These are phyloP conservation scores for Globodera rostochiensis DNA, from an alignment of 1,140 invertebrate genomes.

Conservation along the genomic window DNA sequence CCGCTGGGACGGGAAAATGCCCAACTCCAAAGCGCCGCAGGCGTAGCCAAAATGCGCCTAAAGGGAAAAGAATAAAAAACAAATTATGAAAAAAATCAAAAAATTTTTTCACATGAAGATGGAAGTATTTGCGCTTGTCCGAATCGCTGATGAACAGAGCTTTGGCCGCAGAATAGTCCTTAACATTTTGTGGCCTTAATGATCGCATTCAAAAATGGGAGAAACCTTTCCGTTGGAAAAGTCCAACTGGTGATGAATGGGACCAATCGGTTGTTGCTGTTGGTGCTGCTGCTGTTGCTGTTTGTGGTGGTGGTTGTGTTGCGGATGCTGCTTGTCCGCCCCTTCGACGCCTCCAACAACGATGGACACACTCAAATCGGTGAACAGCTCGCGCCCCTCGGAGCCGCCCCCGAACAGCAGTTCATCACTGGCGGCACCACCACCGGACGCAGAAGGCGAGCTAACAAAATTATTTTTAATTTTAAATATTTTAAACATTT, in stretches of 20 bases:
- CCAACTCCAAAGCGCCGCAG: constrained; percentile 94
- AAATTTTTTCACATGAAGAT: constrained; percentile 83
- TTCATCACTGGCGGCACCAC: neutral
- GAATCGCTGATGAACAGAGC: constrained; percentile 98
- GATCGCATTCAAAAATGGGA: neutral
- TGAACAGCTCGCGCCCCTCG: constrained; percentile 22
- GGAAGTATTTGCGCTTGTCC: constrained; percentile 98
- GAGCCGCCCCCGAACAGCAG: neutral
- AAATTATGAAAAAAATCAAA: neutral
- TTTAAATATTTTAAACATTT: too few relatives aligned
- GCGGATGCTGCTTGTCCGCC: constrained; percentile 26
- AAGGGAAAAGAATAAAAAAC: neutral
- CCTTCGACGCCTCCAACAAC: constrained; percentile 80
- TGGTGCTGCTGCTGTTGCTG: neutral
- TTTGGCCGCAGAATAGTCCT: constrained; percentile 98
- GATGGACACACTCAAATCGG: constrained; percentile 92
- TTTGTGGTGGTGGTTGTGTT: neutral
- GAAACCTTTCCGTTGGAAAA: constrained; percentile 77
- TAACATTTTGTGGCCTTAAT: constrained; percentile 56
- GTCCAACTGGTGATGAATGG: constrained; percentile 80
- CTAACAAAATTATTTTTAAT: neutral
- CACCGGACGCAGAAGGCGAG: neutral
- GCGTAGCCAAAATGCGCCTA: constrained; percentile 80
- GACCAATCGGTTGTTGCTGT: constrained; percentile 67
- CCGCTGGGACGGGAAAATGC: constrained; percentile 94